These are phyloP conservation scores for Aphrocallistes beatrix DNA, from an alignment of 37 sponge, comb jelly and placozoan genomes.

Conservation along the genomic window DNA sequence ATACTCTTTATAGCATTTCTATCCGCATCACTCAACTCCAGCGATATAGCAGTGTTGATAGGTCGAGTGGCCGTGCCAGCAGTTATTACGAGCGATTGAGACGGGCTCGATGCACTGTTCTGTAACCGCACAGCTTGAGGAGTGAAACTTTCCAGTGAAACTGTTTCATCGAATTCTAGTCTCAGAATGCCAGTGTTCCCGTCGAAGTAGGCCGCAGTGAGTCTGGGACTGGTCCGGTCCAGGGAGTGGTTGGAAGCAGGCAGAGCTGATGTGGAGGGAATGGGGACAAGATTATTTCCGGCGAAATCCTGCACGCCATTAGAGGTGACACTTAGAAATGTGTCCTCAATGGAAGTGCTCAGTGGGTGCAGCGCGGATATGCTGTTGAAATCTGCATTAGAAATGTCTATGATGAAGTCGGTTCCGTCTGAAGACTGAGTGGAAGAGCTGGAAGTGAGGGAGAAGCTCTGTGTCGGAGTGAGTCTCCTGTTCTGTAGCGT, in stretches of 20 bases:
- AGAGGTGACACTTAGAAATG: slow-evolving; percentile 39
- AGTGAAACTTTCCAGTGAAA: slow-evolving; percentile 50
- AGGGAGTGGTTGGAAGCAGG: slow-evolving; percentile 38
- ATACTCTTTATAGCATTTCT: slow-evolving; percentile 39
- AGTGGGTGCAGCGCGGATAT: slow-evolving; percentile 48
- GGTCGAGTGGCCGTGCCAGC: slow-evolving; percentile 21
- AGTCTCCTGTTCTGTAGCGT: slow-evolving; percentile 37
- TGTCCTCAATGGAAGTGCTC: slow-evolving; percentile 43
- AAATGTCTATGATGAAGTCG: slow-evolving; percentile 33
- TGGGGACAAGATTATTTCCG: slow-evolving; percentile 38
- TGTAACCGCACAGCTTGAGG: slow-evolving; percentile 35
- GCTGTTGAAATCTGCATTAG: slow-evolving; percentile 53
- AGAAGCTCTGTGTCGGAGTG: slow-evolving; percentile 27
- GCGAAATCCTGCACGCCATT: slow-evolving; percentile 46
- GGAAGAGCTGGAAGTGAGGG: slow-evolving; percentile 44
- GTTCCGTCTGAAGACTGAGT: slow-evolving; percentile 31
- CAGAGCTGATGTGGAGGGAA: slow-evolving; percentile 35
- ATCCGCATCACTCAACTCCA: slow-evolving; percentile 31
- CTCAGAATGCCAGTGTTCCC: slow-evolving; percentile 39
- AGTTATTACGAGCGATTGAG: neutral
- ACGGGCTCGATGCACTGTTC: neutral
- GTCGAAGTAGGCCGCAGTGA: slow-evolving; percentile 40
- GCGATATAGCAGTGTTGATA: slow-evolving; percentile 21
- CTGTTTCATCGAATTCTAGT: slow-evolving; percentile 54
- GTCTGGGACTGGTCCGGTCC: slow-evolving; percentile 40